Base-by-base conservation (phyloP, 2,888 invertebrate species). In the Andricus curvator region DNA sequence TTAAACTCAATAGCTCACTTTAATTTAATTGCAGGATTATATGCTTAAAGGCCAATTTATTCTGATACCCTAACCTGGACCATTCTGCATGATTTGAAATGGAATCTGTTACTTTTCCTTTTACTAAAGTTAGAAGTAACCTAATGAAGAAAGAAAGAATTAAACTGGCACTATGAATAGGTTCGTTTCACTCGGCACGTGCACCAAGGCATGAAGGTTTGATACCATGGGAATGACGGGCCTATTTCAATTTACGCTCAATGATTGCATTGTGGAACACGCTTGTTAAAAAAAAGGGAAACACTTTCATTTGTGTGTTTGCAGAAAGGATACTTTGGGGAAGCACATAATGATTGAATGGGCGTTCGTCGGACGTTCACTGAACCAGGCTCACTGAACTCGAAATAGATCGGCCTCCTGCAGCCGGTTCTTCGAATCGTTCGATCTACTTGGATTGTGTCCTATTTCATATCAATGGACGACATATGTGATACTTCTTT, bases 281-380 rank as follows among this genome's bases (percentile, higher is more conserved):
- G 15, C 6, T 5, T 20, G 1, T 8, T 74, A 11, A n/a, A 56
- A 56, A 56, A 74, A 33, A 37, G n/a, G 20, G 20, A 56, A 74
- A 56, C 56, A 74, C 56, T 74, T 74, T 74, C 74, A 60, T 74
- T 37, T 37, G 33, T 56, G 0, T 33, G 33, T n/a, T 56, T 74
- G 37, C n/a, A 60, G 56, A 56, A 74, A 37, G 15, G 33, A 74
- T 56, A 56, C 51, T 20, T 70, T n/a, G n/a, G 33, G 29, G 25
- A 74, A 56, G n/a, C 37, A 22, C 11, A 22, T n/a, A 79, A 82
- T 33, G 77, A 78, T 78, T 62, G 76, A 62, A 82, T 81, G 70
- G 85, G 81, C 83, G 82, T 84, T 84, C 82, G 80, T 84, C 79
- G 56, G 25, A 70, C 44, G 78, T 67, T 80, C 80, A 67, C 76